These are phyloP conservation scores for Aphelinus atriplicis DNA, from an alignment of 1,140 invertebrate genomes.

Conservation along the genomic window DNA sequence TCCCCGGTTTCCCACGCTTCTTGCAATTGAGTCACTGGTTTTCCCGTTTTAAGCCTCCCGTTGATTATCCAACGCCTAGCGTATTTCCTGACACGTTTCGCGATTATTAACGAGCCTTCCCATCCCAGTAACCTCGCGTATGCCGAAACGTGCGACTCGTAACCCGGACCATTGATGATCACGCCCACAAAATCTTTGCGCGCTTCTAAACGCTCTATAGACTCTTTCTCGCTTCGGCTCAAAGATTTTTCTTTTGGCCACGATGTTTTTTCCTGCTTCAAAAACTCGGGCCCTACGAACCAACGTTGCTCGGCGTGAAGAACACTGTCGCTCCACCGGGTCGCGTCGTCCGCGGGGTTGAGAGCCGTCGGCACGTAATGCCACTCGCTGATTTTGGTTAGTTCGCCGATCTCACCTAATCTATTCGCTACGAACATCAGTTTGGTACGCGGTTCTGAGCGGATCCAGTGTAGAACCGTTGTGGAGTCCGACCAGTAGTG, in stretches of 20 bases:
- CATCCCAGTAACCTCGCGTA: conserved; percentile 36
- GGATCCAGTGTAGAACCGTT: background rate
- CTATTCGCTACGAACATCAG: background rate
- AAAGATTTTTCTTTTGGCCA: background rate
- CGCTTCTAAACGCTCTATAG: background rate
- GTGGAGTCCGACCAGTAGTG: conserved; percentile 14
- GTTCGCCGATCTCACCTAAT: conserved; percentile 10
- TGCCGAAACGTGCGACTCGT: conserved; percentile 42
- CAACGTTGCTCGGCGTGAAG: background rate
- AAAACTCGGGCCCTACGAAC: background rate
- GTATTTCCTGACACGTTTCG: background rate
- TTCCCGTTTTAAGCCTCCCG: background rate
- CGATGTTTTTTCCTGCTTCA: background rate
- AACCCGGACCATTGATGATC: conserved; percentile 50
- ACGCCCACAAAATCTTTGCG: background rate
- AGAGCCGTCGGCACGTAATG: background rate
- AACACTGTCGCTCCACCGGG: background rate
- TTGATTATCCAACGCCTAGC: background rate
- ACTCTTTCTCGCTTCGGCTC: background rate
- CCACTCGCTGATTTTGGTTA: background rate
- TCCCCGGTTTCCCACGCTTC: no score
- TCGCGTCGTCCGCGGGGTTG: background rate
- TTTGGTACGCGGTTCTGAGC: background rate
- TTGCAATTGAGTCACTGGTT: background rate
- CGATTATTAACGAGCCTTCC: background rate